phyloP scores from a whole-genome alignment of 2,797 vertebrate species.

The Rallus crepitans region DNA sequence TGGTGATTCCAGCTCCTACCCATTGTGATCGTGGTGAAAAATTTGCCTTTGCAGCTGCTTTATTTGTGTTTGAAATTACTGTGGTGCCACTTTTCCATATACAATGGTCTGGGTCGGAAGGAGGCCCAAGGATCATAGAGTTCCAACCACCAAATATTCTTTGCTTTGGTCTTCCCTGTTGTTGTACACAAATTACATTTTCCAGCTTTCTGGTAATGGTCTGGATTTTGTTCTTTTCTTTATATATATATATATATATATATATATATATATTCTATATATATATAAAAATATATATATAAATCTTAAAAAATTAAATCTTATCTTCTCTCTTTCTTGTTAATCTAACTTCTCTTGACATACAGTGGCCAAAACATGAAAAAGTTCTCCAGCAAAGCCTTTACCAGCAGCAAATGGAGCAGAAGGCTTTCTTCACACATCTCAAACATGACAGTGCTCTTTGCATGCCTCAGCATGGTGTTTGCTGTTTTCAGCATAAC shows the following conservation, averaged over 20 bases:
- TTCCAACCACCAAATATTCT: background rate
- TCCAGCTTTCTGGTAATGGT: background rate
- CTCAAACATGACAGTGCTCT: constrained; percentile 42
- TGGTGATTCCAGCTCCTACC: background rate
- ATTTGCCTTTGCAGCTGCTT: background rate
- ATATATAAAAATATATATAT: too few species aligned
- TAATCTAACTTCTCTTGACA: background rate
- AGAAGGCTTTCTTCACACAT: constrained; percentile 72
- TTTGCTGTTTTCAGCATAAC: constrained; percentile 52
- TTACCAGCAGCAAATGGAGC: constrained; percentile 37
- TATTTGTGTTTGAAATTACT: background rate
- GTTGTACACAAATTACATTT: background rate
- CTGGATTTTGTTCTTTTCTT: background rate
- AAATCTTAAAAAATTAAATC: background rate
- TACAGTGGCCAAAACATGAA: background rate
- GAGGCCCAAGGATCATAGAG: too few species aligned
- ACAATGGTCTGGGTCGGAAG: too few species aligned
- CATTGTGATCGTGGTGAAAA: background rate
- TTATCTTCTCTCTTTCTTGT: background rate
- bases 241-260: background rate
- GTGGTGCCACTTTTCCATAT: background rate
- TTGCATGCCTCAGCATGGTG: constrained; percentile 49
- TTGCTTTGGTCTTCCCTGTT: background rate
- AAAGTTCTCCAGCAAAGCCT: constrained; percentile 22
- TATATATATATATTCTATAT: too few species aligned